These are phyloP conservation scores for Sturnira hondurensis DNA, from an alignment of 2,113 vertebrate genomes.

Conservation along the genomic window DNA sequence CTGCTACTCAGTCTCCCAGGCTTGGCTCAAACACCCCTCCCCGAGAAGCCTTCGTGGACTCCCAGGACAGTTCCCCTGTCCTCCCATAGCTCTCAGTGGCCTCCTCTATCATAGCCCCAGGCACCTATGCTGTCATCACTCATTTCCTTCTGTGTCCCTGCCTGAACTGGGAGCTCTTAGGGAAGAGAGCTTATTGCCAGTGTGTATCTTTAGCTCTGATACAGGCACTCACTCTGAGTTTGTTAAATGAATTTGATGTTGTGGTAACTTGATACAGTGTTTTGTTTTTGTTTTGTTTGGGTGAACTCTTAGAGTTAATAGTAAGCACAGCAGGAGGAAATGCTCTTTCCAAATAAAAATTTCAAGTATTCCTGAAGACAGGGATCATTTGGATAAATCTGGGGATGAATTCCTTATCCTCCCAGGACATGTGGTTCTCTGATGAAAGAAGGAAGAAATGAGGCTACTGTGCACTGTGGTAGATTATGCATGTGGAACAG, in stretches of 20 bases:
- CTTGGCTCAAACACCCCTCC: neutral
- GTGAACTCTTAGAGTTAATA: constrained; percentile 5
- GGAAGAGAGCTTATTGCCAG: neutral
- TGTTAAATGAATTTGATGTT: neutral
- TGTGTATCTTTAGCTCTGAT: neutral
- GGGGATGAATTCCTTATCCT: constrained; percentile 14
- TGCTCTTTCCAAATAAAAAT: constrained; percentile 31
- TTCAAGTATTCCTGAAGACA: neutral
- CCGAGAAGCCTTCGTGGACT: neutral
- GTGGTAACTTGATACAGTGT: neutral
- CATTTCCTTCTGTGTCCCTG: neutral
- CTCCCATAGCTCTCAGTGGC: neutral
- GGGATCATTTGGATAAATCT: neutral
- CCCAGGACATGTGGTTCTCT: neutral
- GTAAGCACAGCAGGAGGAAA: neutral
- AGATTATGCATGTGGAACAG: constrained; percentile 52
- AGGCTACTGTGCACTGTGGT: neutral
- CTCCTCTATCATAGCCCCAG: neutral
- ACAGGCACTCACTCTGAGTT: neutral
- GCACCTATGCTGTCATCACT: neutral
- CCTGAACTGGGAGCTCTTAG: neutral
- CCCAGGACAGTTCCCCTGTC: neutral
- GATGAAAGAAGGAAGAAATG: constrained; percentile 42
- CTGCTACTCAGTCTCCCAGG: neutral
- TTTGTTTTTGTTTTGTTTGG: neutral